Evolutionary conservation across 1,140 invertebrate genomes (phyloP), one percentile per base, ranked within the genome.

Genomic region (Neodiprion virginianus): DNA sequence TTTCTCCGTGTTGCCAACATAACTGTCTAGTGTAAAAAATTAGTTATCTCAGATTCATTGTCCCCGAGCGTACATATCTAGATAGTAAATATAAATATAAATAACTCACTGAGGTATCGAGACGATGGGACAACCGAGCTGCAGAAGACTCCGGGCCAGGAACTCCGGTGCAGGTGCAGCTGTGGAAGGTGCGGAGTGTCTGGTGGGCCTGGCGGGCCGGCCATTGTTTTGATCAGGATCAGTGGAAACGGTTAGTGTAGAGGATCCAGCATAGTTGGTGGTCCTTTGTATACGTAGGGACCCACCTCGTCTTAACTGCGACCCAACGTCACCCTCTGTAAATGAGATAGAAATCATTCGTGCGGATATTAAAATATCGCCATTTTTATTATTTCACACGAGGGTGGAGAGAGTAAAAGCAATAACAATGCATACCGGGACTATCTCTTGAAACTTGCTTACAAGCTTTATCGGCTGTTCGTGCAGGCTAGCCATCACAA

Each of bases 41-140:
- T 21, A 21, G 17, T 21, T 21, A 21, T 21, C 17, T 21, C 17
- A 21, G 17, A 21, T 21, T 21, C 17, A 21, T 21, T 0, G 17
- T 21, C 17, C 17, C 17, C 17, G 17, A 21, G 17, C 1, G 17
- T 21, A 21, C 28, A 5, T 40, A 40, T 1, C 28, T 40, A 40
- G 28, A 4, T 2, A 40, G 5, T 40, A 40, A 40, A 40, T 40
- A 40, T 40, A 40, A 50, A 47, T 71, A 7, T 67, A 11, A 77
- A 48, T 47, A 74, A 86, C 84, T 86, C 79, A 87, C 86, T 82
- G 82, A 68, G 84, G 86, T 82, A 87, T 86, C 67, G 80, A 86
- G 50, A 87, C 81, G 72, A 79, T 79, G 47, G 86, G 84, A 79
- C 84, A 86, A 83, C 85, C 86, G 72, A 87, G 84, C 71, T 86